Evolutionary conservation across 2,113 vertebrate species (phyloP).

Genomic region (Nannobrachium achirus): DNA sequence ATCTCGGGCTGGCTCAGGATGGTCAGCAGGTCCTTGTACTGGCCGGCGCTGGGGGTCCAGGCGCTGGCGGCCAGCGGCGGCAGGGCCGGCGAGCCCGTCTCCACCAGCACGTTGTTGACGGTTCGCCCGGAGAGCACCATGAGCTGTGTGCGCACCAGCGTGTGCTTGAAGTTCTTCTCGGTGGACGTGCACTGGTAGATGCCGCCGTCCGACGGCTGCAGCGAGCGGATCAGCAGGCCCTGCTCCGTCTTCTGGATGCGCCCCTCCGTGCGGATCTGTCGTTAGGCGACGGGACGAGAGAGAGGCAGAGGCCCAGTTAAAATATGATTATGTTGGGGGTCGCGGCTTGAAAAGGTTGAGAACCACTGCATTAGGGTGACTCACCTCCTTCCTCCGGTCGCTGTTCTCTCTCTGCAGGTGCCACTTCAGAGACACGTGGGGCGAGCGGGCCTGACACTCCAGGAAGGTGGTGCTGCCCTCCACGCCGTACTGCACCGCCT

Average conservation of each 20-base stretch:
- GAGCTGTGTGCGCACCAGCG: conserved; percentile 91
- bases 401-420: conserved; percentile 94
- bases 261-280: conserved; percentile 90
- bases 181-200: conserved; percentile 97
- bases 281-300: neutral
- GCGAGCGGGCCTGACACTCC: conserved; percentile 94
- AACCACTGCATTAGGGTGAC: conserved; percentile 1
- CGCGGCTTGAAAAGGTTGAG: neutral
- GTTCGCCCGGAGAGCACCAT: conserved; percentile 89
- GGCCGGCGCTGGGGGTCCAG: conserved; percentile 81
- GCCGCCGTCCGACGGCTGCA: conserved; percentile 89
- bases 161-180: conserved; percentile 98
- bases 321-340: no score
- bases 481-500: conserved; percentile 92
- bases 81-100: conserved; percentile 73
- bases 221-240: conserved; percentile 90
- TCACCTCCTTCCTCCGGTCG: conserved; percentile 95
- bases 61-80: conserved; percentile 77
- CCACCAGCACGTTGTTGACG: conserved; percentile 88
- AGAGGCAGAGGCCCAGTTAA: neutral
- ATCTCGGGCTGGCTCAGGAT: conserved; percentile 96
- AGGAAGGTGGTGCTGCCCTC: conserved; percentile 95
- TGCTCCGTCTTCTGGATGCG: conserved; percentile 93
- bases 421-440: conserved; percentile 95
- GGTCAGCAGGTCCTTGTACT: conserved; percentile 95